A percentile compares a stretch with the other conserved stretches of the same genome.
Evolutionary conservation across 2,113 vertebrate species (phyloP).

Genomic region (Microcebus griseorufus): DNA sequence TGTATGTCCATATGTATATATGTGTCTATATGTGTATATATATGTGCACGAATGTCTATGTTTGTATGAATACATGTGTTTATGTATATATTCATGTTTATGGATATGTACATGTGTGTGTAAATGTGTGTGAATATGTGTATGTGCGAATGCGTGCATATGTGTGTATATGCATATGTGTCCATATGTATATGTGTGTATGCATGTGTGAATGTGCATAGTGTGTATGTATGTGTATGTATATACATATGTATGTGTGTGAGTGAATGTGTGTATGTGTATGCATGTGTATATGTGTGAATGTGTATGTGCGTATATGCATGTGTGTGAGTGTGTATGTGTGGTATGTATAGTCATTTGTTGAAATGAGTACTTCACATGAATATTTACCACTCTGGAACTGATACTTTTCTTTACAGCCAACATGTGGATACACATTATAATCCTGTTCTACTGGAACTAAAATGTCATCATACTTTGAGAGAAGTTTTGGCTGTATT

Average conservation of each 20-base stretch:
- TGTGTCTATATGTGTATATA: neutral
- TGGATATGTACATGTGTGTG: neutral
- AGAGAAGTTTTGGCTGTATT: constrained; percentile 38
- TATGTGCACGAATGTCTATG: neutral
- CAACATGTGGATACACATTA: neutral
- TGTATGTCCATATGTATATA: neutral
- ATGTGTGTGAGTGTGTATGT: neutral
- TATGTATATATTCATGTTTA: neutral
- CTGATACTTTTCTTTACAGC: neutral
- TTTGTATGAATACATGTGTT: neutral
- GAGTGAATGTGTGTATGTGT: neutral
- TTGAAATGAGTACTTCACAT: neutral
- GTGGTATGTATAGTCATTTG: neutral
- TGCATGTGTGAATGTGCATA: neutral
- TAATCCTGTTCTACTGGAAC: constrained; percentile 3
- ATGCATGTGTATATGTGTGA: neutral
- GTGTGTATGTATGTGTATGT: neutral
- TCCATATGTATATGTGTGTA: neutral
- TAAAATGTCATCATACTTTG: constrained; percentile 42
- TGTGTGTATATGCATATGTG: neutral
- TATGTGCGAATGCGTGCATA: neutral
- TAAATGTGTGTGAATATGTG: neutral
- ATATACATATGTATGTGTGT: neutral
- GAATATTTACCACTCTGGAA: neutral
- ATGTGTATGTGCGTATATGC: neutral